Base-by-base conservation (phyloP, 2,113 vertebrate species). In the Pavo muticus region DNA sequence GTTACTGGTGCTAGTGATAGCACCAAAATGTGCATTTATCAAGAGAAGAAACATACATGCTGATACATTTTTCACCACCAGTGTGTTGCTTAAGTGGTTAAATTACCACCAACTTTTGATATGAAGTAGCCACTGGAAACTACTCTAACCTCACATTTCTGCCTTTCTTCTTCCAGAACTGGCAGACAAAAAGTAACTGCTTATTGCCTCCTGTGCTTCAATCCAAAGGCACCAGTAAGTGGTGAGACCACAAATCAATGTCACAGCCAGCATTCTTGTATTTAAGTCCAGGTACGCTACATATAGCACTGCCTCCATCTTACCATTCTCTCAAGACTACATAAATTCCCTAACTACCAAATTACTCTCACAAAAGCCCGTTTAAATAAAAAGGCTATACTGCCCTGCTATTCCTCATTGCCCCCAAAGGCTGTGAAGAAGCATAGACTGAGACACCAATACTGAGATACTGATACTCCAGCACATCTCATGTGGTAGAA, bases 181-280 rank as follows among this genome's bases (percentile, higher is more conserved):
- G 54, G 30, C n/a, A 61, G 54, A 30, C 11, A 76, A 82, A 84
- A 40, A 2, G 6, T 48, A 74, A 6, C 24, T 21, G 30, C 30
- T 1, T 1, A 0, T 27, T 20, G 24, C 40, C n/a, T 40, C 15
- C 52, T 21, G 13, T 19, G 32, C 8, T 5, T 17, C 15, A 63
- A 16, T 1, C 3, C 35, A 54, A 48, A 50, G 20, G 59, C 16
- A 80, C 3, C 32, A 69, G 63, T 7, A 69, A 37, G 32, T 27
- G 35, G 9, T 0, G 1, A 60, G 32, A 91, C 87, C 54, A 68
- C 8, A 57, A 35, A 10, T 14, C 23, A 18, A 4, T 11, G 11
- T 3, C 30, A 57, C 15, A 44, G n/a, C 11, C 32, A 92, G 19
- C 29, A 17, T 42, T 15, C 42, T 25, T 15, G 50, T 20, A 42